A percentile compares a stretch with the other conserved stretches of the same genome.
These are phyloP conservation scores for Amyelois transitella DNA, from an alignment of 1,140 invertebrate genomes.

Conservation along the genomic window DNA sequence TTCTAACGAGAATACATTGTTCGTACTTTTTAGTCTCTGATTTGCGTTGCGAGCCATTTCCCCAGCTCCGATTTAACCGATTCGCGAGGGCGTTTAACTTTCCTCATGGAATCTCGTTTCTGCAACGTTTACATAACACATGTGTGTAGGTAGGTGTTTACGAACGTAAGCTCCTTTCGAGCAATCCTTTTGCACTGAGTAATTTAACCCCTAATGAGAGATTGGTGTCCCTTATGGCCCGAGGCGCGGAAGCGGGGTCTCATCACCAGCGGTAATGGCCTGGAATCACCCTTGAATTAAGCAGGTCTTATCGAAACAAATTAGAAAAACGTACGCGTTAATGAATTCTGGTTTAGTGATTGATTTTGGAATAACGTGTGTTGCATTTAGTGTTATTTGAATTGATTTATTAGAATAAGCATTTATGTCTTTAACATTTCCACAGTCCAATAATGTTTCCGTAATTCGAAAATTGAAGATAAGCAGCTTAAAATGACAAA, in stretches of 20 bases:
- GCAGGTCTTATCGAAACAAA: slow-evolving; percentile 37
- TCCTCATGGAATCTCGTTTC: background rate
- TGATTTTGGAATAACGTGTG: too few relatives aligned
- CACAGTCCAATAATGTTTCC: too few relatives aligned
- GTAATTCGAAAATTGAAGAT: too few relatives aligned
- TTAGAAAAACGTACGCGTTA: slow-evolving; percentile 18
- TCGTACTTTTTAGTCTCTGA: background rate
- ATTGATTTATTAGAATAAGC: too few relatives aligned
- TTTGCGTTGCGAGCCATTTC: background rate
- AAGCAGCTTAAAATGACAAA: too few relatives aligned
- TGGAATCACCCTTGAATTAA: slow-evolving; percentile 37
- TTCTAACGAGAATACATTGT: background rate
- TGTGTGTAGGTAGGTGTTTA: slow-evolving; percentile 17
- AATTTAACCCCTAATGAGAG: slow-evolving; percentile 53
- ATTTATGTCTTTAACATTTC: too few relatives aligned
- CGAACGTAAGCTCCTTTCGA: slow-evolving; percentile 39
- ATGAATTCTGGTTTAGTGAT: background rate
- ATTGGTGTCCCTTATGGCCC: slow-evolving; percentile 34
- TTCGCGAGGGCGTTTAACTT: background rate
- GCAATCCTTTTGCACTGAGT: slow-evolving; percentile 32
- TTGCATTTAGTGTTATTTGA: too few relatives aligned
- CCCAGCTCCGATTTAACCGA: background rate
- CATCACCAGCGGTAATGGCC: slow-evolving; percentile 48
- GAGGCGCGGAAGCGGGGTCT: slow-evolving; percentile 49
- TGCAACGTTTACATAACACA: background rate